Conservation (phyloP, 2,113 vertebrate genomes). For the Speoplatyrhinus poulsoni region DNA sequence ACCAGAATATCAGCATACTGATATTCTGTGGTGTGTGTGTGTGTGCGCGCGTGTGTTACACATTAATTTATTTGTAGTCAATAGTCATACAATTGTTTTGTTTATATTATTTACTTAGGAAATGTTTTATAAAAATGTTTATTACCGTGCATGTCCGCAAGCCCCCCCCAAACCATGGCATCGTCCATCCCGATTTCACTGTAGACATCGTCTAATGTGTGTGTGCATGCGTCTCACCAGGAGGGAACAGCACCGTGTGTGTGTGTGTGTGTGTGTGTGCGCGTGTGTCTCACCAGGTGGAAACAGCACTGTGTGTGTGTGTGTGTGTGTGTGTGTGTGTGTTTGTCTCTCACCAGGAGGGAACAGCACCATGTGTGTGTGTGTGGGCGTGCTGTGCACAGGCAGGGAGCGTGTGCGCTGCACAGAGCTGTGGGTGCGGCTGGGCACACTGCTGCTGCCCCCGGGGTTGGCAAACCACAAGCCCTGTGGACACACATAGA, state of each 20-base stretch:
- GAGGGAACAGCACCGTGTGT: background rate
- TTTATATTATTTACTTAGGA: no score
- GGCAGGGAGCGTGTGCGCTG: slow-evolving; percentile 96
- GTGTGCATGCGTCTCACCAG: background rate
- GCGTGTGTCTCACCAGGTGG: background rate
- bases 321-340: slow-evolving; percentile 4
- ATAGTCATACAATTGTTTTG: no score
- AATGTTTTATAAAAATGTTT: no score
- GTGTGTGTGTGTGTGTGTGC: slow-evolving; percentile 5
- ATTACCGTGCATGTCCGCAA: no score
- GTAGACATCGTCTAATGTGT: no score
- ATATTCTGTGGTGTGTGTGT: no score
- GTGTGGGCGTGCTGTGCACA: slow-evolving; percentile 88
- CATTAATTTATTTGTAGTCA: no score
- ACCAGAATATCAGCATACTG: no score
- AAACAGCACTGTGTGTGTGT: background rate
- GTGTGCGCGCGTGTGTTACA: no score
- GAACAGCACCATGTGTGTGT: slow-evolving; percentile 89
- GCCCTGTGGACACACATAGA: slow-evolving; percentile 76
- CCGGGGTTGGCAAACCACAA: slow-evolving; percentile 98
- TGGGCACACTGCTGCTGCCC: slow-evolving; percentile 98
- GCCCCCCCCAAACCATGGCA: no score
- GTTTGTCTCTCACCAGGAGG: slow-evolving; percentile 85
- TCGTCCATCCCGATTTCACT: no score
- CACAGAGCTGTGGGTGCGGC: slow-evolving; percentile 94